A percentile compares a stretch with the other conserved stretches of the same genome.
These are phyloP conservation scores for Thaumatotibia leucotreta DNA, from an alignment of 1,140 invertebrate genomes.

Conservation along the genomic window DNA sequence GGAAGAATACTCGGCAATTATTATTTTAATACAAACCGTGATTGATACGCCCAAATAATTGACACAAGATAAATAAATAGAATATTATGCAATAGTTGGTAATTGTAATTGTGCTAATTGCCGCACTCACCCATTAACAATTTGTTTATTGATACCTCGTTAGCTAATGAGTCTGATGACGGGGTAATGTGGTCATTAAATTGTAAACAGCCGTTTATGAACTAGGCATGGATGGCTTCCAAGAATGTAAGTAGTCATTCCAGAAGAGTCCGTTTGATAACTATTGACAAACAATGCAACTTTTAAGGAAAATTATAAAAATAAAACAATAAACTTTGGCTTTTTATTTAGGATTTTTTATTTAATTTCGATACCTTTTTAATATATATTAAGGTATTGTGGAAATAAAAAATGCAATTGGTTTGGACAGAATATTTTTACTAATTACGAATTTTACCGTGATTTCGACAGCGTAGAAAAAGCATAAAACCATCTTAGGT, in stretches of 20 bases:
- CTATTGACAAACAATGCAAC: too few relatives aligned
- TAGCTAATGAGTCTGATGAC: background rate
- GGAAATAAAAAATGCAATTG: too few relatives aligned
- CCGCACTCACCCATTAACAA: background rate
- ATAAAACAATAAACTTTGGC: background rate
- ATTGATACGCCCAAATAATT: background rate
- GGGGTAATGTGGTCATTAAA: background rate
- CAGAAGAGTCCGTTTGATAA: background rate
- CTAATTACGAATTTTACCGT: too few relatives aligned
- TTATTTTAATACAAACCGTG: too few relatives aligned
- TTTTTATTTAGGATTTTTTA: too few relatives aligned
- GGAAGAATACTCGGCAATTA: too few relatives aligned
- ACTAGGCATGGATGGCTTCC: background rate
- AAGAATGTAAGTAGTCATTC: background rate
- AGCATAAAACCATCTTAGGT: too few relatives aligned
- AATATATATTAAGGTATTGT: too few relatives aligned
- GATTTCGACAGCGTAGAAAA: too few relatives aligned
- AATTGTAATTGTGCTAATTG: background rate
- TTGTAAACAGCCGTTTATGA: background rate
- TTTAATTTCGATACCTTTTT: too few relatives aligned
- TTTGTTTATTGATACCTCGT: background rate
- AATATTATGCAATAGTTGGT: background rate
- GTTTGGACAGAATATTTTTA: too few relatives aligned
- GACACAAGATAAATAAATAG: background rate
- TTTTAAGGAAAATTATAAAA: background rate